Conservation (phyloP, 2,888 invertebrate species). For the Tyria jacobaeae region DNA sequence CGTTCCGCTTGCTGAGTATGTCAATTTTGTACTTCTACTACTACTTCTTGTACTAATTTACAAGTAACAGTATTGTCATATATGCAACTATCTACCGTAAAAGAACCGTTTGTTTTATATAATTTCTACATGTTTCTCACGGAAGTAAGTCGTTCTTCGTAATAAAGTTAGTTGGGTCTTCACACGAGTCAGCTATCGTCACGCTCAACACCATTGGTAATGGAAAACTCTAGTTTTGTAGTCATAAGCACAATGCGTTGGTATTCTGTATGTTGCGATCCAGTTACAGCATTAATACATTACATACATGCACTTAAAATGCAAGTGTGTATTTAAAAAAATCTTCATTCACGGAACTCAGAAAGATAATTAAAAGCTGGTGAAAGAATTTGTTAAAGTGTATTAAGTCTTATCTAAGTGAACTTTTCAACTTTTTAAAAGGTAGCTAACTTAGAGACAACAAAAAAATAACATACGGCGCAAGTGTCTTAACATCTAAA, state of each 20-base stretch:
- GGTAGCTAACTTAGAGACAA: too few relatives aligned
- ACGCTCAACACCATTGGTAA: conserved; percentile 63
- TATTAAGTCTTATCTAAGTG: too few relatives aligned
- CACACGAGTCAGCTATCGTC: conserved; percentile 63
- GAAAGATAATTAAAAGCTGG: too few relatives aligned
- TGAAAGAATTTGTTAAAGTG: too few relatives aligned
- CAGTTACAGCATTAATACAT: conserved; percentile 30
- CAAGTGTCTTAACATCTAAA: too few relatives aligned
- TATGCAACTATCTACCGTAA: conserved; percentile 28
- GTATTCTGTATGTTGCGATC: conserved; percentile 34
- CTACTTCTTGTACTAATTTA: conserved; percentile 7
- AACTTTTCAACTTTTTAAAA: too few relatives aligned
- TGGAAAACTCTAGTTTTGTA: conserved; percentile 75
- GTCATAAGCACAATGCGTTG: conserved; percentile 35
- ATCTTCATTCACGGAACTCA: background rate
- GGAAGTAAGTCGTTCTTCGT: conserved; percentile 46
- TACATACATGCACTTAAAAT: conserved; percentile 23
- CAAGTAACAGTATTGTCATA: conserved; percentile 11
- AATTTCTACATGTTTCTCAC: conserved; percentile 49
- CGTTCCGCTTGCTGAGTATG: background rate
- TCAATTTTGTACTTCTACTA: background rate
- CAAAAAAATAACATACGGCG: too few relatives aligned
- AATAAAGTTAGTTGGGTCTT: conserved; percentile 55
- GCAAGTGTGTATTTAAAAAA: conserved; percentile 14
- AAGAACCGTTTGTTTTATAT: conserved; percentile 45